A percentile compares a stretch with the other conserved stretches of the same genome.
Conservation (phyloP, 2,888 invertebrate species). For the Molanna angustata region DNA sequence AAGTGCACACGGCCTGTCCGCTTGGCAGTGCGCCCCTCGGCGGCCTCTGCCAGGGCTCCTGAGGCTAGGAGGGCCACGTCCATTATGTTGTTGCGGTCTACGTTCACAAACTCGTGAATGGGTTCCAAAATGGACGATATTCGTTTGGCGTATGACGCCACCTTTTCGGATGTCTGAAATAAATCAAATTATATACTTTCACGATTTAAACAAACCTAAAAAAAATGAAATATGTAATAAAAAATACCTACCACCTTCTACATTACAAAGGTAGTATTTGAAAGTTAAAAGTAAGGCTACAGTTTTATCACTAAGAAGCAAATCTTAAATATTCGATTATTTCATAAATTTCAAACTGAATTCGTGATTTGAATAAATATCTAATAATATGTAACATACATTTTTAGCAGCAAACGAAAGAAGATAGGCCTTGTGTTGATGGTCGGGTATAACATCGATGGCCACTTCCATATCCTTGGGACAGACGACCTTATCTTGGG, state of each 20-base stretch:
- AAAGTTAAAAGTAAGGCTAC: not conserved
- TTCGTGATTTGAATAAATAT: too few species aligned
- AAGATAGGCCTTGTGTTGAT: conserved; percentile 2
- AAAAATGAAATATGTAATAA: not conserved
- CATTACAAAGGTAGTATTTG: not conserved
- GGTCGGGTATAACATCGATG: not conserved
- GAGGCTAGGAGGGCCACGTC: not conserved
- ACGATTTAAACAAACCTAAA: too few species aligned
- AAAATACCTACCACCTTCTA: not conserved
- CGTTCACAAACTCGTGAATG: not conserved
- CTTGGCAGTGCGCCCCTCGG: not conserved
- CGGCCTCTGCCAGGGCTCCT: not conserved
- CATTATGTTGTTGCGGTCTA: not conserved
- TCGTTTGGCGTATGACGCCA: conserved; percentile 1
- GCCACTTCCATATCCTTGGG: conserved; percentile 6
- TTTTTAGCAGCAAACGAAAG: conserved; percentile 2
- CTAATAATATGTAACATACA: not conserved
- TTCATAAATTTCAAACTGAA: too few species aligned
- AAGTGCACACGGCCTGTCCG: not conserved
- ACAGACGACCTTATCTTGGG: not conserved
- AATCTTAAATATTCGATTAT: not conserved
- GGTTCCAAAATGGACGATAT: conserved; percentile 10
- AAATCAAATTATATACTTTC: too few species aligned
- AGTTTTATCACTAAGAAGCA: not conserved
- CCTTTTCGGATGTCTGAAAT: conserved; percentile 5